Conservation (phyloP, 92 coral and sea anemone species). For the Plumapathes pennacea region DNA sequence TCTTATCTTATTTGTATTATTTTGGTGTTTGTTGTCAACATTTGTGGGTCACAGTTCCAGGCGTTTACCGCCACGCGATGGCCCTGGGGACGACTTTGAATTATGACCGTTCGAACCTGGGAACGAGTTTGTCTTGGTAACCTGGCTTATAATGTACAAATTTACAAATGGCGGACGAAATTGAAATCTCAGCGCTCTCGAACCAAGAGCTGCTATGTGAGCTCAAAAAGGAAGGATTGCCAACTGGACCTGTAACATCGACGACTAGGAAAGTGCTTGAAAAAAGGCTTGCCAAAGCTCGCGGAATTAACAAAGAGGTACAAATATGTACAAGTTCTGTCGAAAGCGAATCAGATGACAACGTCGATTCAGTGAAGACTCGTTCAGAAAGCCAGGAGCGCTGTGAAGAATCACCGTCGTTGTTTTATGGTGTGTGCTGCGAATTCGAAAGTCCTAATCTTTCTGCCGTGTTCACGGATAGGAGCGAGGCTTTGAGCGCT, state of each 20-base stretch:
- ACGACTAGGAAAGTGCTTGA: conserved; percentile 83
- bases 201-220: conserved; percentile 69
- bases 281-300: conserved; percentile 65
- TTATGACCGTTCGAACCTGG: no score
- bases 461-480: conserved; percentile 72
- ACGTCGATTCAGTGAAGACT: no score
- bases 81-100: no score
- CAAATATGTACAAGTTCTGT: conserved; percentile 8
- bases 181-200: conserved; percentile 37
- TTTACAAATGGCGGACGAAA: conserved; percentile 91
- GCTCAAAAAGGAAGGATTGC: conserved; percentile 59
- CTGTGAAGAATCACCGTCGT: conserved; percentile 15
- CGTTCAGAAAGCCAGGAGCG: no score
- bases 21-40: no score
- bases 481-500: conserved; percentile 68
- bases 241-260: conserved; percentile 72
- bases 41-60: no score
- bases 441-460: conserved; percentile 21
- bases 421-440: conserved; percentile 87
- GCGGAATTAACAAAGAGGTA: conserved; percentile 29
- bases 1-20: no score
- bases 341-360: neutral
- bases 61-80: no score
- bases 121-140: no score
- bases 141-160: no score